Evolutionary conservation across 1,140 invertebrate species (phyloP), one percentile per base, ranked within the genome.

Genomic region (Pseudachorutes palmiensis): DNA sequence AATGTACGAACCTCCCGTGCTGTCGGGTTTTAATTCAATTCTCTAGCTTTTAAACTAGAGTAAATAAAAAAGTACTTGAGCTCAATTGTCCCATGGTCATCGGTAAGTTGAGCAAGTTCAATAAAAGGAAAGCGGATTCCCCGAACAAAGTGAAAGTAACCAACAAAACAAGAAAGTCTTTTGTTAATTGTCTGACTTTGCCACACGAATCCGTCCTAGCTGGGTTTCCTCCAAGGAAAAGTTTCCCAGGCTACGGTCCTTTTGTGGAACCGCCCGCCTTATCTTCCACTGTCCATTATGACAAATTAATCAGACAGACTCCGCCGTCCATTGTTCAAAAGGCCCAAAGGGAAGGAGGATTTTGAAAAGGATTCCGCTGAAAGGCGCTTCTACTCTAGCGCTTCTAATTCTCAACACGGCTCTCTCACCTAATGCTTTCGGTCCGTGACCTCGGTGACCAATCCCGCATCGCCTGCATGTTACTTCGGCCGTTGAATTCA

Each of bases 391-490:
- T n/a, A n/a, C 33, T 5, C 14, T 28, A 29, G 24, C 31, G 48
- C 22, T 26, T 57, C 5, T 12, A 51, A 2, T 48, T 29, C 12
- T 36, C 22, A 2, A 9, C 24, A 29, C 29, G 19, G n/a, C 36
- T 60, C 24, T 48, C 33, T 61, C 81, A 89, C 87, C 87, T 84
- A 79, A 90, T 88, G 78, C 88, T 91, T 75, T 92, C 89, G 3
- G 87, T 88, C 73, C 87, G 81, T 24, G 88, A 87, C 69, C 86
- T 80, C 2, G 87, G 88, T 49, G 88, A 90, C 83, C 86, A 89
- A 77, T 91, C 88, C 60, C 71, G 59, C 33, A 65, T 55, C 12
- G 64, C 65, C 24, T 70, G 65, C 5, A 57, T 51, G 12, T 45
- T 51, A 22, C 16, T 24, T 22, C 49, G 1, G 14, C 60, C 24